Conservation (phyloP, 2,888 invertebrate genomes). For the Trachelus tabidus region DNA sequence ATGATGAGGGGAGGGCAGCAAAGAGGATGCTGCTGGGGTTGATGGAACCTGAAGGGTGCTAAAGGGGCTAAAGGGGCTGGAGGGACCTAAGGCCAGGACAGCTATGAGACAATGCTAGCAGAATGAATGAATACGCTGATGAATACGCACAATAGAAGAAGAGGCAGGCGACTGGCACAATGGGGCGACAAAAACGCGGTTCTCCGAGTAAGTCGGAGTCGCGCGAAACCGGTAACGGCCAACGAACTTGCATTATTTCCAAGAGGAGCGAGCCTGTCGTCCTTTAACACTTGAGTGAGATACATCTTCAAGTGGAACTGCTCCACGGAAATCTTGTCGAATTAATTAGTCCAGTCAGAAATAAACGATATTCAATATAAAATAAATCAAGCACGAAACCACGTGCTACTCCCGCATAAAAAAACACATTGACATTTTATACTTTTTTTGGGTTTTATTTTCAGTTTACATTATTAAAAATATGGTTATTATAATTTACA, state of each 20-base stretch:
- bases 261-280: constrained; percentile 3
- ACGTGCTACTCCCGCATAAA: not conserved
- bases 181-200: constrained; percentile 56
- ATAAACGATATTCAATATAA: not conserved
- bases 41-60: constrained; percentile 9
- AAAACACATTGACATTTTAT: not conserved
- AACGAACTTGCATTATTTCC: constrained; percentile 45
- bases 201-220: constrained; percentile 43
- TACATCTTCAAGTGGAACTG: not conserved
- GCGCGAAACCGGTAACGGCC: constrained; percentile 28
- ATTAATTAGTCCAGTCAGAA: not conserved
- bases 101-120: constrained; percentile 57
- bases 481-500: not conserved
- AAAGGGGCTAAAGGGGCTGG: constrained; percentile 29
- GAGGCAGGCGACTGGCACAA: constrained; percentile 49
- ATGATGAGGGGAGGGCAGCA: not conserved
- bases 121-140: constrained; percentile 65
- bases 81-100: constrained; percentile 54
- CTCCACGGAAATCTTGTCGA: not conserved
- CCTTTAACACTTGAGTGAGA: not conserved
- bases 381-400: not conserved
- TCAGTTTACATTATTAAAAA: not conserved
- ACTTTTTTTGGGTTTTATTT: not conserved
- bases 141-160: constrained; percentile 62
- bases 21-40: not conserved